Base-by-base conservation (phyloP, 1,140 invertebrate genomes). In the Andrena cerasifolii region DNA sequence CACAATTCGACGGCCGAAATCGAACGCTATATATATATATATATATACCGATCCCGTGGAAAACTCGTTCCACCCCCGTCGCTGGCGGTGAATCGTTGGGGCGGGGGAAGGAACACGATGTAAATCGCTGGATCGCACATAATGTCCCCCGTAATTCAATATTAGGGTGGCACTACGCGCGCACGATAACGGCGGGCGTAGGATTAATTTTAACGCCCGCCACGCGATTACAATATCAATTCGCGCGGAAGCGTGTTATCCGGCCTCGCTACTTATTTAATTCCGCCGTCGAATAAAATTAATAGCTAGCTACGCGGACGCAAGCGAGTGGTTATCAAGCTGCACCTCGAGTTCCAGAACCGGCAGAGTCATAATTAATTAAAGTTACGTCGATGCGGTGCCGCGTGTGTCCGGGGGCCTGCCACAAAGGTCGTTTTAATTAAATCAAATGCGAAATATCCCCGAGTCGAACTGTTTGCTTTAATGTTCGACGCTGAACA, bases 181-280 rank as follows among this genome's bases (percentile, higher is more conserved):
- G 10, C 51, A 3, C 51, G 51, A 54, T 54, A 54, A 28, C 51
- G 24, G 2, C 51, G 51, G 28, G 28, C 3, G 51, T 54, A 12
- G 24, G 24, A 54, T 54, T 65, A 65, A 65, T 65, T 36, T 33
- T 24, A 14, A 61, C 43, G n/a, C 24, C 49, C 26, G 40, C 24
- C 49, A 26, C 21, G 47, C 40, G 31, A 59, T 58, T 71, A 28
- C 51, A 14, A 5, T 8, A 8, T n/a, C 49, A 51, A 51, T 51
- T 51, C 10, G 10, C 7, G 6, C 0, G 49, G 21, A 24, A 51
- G 16, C 49, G n/a, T 51, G 49, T 8, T 24, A 24, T 51, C n/a
- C 49, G 6, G 21, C 21, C 7, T 51, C 5, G n/a, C 21, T 24
- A 49, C 18, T 49, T 49, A 49, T n/a, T 49, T n/a, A 18, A n/a